A percentile compares a stretch with the other conserved stretches of the same genome.
phyloP scores from a whole-genome alignment of 2,888 invertebrate species.

The Chymomyza caudatula region DNA sequence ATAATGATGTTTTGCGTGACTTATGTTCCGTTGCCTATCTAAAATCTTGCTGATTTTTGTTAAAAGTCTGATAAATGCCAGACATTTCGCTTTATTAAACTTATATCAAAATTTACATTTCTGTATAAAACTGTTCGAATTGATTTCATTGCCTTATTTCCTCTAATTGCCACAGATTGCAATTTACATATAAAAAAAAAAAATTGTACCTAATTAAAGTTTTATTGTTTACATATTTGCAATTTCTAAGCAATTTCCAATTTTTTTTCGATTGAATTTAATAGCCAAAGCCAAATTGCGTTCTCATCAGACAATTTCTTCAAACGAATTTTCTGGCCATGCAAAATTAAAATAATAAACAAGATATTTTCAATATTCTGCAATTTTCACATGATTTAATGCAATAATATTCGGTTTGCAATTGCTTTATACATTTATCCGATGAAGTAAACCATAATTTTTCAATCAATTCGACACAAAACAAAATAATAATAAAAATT shows the following conservation, averaged over 20 bases:
- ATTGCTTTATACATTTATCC: neutral
- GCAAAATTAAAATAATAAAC: conserved; percentile 47
- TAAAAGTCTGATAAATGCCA: too few relatives aligned
- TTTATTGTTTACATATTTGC: neutral
- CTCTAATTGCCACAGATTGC: neutral
- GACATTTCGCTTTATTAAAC: neutral
- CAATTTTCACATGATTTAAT: conserved; percentile 40
- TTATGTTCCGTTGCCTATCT: too few relatives aligned
- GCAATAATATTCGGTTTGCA: neutral
- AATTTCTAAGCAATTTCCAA: neutral
- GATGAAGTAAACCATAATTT: neutral
- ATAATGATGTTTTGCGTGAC: too few relatives aligned
- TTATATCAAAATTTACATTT: neutral
- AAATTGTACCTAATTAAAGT: neutral
- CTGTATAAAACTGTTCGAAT: neutral
- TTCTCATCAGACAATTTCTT: conserved; percentile 40
- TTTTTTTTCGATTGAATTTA: neutral
- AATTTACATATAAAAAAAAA: neutral
- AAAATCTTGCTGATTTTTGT: too few relatives aligned
- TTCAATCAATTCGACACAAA: neutral
- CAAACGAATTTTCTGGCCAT: conserved; percentile 44
- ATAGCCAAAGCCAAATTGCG: neutral
- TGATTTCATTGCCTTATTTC: neutral
- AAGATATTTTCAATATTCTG: conserved; percentile 24
- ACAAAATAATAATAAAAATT: neutral